Conservation (phyloP, 1,140 invertebrate species). For the Tetramorium simillimum region DNA sequence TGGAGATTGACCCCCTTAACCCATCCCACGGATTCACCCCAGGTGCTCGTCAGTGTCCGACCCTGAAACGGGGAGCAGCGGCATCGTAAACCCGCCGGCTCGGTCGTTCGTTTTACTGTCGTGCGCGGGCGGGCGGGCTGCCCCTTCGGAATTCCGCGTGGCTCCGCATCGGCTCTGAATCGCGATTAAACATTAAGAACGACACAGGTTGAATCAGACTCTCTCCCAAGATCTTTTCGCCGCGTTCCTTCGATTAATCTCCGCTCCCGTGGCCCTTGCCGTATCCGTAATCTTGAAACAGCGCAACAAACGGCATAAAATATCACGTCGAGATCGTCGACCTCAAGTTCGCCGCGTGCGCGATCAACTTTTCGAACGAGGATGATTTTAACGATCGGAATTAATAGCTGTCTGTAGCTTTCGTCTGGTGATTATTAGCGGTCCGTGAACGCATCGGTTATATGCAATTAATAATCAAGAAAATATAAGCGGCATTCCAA, state of each 20-base stretch:
- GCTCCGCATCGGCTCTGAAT: constrained; percentile 60
- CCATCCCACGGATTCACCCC: constrained; percentile 72
- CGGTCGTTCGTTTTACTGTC: constrained; percentile 74
- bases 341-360: not conserved
- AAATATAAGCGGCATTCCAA: not conserved
- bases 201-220: constrained; percentile 46
- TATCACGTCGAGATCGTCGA: constrained; percentile 33
- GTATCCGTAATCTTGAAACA: constrained; percentile 37
- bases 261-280: not conserved
- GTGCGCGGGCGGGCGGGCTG: constrained; percentile 34
- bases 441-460: not conserved
- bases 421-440: not conserved
- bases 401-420: not conserved
- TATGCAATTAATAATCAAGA: not conserved
- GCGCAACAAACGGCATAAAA: constrained; percentile 51
- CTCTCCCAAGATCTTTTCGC: constrained; percentile 52
- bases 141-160: constrained; percentile 61
- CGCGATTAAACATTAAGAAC: constrained; percentile 72
- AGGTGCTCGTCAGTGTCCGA: constrained; percentile 76
- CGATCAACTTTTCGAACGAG: constrained; percentile 32
- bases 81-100: constrained; percentile 69
- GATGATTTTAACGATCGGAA: not conserved
- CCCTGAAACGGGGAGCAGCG: constrained; percentile 68
- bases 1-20: constrained; percentile 74
- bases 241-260: constrained; percentile 41